phyloP scores from a whole-genome alignment of 2,797 vertebrate species.

The Manis javanica region DNA sequence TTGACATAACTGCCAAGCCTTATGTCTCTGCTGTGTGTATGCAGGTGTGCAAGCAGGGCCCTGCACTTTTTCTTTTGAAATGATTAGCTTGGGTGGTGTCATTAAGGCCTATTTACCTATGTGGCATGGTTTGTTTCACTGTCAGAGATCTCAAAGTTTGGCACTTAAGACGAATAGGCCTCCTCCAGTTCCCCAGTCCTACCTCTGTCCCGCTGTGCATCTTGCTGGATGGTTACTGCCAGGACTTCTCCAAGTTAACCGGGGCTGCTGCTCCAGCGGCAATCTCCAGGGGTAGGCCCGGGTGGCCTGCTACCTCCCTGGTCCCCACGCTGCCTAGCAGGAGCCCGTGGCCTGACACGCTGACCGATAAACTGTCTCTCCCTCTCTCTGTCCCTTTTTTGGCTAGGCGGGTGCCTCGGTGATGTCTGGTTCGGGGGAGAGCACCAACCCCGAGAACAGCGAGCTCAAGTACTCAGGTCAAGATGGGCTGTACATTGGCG shows the following conservation, averaged over 20 bases:
- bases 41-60: not conserved
- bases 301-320: not conserved
- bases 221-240: not conserved
- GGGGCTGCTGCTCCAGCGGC: too few species aligned
- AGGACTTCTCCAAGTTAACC: not conserved
- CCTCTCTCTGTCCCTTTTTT: not conserved
- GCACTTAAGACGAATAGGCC: not conserved
- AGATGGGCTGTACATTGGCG: conserved; percentile 94
- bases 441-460: conserved; percentile 89
- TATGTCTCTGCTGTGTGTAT: conserved; percentile 27
- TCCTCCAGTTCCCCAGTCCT: not conserved
- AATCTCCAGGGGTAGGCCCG: not conserved
- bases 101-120: not conserved
- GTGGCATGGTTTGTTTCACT: not conserved
- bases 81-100: conserved; percentile 36
- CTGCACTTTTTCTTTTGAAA: conserved; percentile 71
- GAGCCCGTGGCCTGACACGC: not conserved
- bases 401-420: conserved; percentile 92
- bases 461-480: conserved; percentile 95
- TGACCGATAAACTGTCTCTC: not conserved
- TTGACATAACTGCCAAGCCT: conserved; percentile 50
- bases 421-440: conserved; percentile 93
- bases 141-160: not conserved
- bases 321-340: not conserved
- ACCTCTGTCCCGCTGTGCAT: not conserved